A percentile compares a stretch with the other conserved stretches of the same genome.
phyloP scores from a whole-genome alignment of 2,113 vertebrate genomes.

The Aspiorhynchus laticeps region DNA sequence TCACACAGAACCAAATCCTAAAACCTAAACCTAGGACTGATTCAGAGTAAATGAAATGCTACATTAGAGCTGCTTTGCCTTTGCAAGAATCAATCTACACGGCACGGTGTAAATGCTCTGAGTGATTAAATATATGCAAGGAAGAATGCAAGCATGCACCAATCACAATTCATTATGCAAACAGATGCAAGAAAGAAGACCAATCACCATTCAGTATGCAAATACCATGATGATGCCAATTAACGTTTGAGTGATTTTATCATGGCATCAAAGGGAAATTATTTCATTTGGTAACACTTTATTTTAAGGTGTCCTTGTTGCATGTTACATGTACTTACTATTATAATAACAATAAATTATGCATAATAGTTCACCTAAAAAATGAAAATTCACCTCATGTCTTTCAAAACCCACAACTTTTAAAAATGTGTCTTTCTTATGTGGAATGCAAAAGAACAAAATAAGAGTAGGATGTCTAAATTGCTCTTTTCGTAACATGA shows the following conservation, averaged over 20 bases:
- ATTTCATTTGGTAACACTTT: background rate
- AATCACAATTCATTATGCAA: background rate
- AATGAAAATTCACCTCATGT: background rate
- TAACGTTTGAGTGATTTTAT: background rate
- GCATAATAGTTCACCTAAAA: background rate
- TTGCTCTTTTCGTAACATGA: background rate
- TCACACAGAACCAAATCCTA: background rate
- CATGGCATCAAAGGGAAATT: background rate
- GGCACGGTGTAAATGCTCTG: background rate
- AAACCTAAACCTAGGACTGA: background rate
- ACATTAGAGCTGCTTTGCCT: background rate
- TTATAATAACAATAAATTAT: no score
- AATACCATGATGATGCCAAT: background rate
- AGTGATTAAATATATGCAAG: background rate
- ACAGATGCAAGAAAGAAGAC: background rate
- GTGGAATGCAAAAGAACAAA: background rate
- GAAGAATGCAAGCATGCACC: slow-evolving; percentile 19
- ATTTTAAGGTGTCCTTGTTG: no score
- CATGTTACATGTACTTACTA: no score
- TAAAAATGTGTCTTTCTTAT: background rate
- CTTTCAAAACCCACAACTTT: background rate
- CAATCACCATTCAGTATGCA: background rate
- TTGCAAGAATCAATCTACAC: background rate
- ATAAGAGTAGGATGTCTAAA: background rate
- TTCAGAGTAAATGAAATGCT: background rate